Percentiles rank a stretch among this genome's conserved stretches.
Conservation (phyloP, 2,113 vertebrate genomes). For the Macheiramphus alcinus region DNA sequence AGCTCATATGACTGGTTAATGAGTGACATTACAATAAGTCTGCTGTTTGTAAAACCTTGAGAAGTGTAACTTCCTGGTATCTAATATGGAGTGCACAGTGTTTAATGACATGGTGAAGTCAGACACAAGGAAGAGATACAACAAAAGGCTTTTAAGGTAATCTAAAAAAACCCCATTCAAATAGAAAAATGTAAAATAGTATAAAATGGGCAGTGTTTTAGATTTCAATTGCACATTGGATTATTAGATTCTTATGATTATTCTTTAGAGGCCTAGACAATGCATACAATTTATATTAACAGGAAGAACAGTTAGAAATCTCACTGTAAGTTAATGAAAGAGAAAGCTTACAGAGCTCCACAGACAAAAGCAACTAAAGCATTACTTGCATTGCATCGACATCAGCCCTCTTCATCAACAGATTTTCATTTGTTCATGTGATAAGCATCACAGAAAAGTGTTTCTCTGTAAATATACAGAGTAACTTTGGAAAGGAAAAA, state of each 20-base stretch:
- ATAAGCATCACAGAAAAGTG: not conserved
- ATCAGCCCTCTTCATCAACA: not conserved
- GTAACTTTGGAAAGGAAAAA: not conserved
- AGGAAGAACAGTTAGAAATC: not conserved
- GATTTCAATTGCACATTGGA: not conserved
- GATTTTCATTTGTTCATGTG: not conserved
- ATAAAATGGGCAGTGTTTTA: rapidly evolving
- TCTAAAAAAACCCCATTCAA: not conserved
- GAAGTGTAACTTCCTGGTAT: not conserved
- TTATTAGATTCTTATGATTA: not conserved
- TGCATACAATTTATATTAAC: not conserved
- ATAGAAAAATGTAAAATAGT: not conserved
- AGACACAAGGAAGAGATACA: not conserved
- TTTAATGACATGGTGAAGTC: not conserved
- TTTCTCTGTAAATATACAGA: not conserved
- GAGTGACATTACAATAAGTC: not conserved
- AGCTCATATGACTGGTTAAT: constrained; percentile 23
- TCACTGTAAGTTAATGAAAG: not conserved
- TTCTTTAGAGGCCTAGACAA: not conserved
- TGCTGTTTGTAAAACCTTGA: constrained; percentile 2
- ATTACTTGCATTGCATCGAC: not conserved
- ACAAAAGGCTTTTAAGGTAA: not conserved
- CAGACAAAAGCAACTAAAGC: not conserved
- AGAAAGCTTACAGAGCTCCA: not conserved
- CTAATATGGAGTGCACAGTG: not conserved